Conservation (phyloP, 2,113 vertebrate genomes). For the Alethe castanea region DNA sequence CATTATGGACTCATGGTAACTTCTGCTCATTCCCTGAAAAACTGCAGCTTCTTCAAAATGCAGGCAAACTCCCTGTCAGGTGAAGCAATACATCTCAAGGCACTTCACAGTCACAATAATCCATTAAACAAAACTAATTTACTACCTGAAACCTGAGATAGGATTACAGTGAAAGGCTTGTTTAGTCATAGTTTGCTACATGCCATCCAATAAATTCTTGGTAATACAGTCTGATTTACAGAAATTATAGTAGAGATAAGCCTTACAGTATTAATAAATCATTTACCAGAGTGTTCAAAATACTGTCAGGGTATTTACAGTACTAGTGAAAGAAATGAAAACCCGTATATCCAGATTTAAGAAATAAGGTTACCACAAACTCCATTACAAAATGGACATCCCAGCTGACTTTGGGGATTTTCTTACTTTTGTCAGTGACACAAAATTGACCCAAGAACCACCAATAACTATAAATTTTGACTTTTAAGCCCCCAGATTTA, state of each 20-base stretch:
- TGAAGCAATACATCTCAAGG: not conserved
- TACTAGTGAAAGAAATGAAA: not conserved
- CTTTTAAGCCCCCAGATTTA: not conserved
- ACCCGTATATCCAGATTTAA: not conserved
- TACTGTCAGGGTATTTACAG: not conserved
- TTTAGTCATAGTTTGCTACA: not conserved
- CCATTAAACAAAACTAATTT: not conserved
- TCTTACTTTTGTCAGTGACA: not conserved
- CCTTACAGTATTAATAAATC: not conserved
- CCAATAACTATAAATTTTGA: not conserved
- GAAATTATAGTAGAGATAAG: not conserved
- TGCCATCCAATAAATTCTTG: not conserved
- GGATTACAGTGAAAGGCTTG: not conserved
- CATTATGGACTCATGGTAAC: accelerated
- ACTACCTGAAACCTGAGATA: not conserved
- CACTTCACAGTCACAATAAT: not conserved
- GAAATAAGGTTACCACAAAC: not conserved
- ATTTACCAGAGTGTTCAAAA: not conserved
- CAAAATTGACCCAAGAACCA: not conserved
- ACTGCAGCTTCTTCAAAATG: not conserved
- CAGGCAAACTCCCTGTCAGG: not conserved
- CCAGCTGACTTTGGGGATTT: not conserved
- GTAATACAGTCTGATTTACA: not conserved
- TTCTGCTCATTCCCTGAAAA: not conserved
- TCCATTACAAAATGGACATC: not conserved